phyloP scores from a whole-genome alignment of 2,113 vertebrate species.

The Corvus moneduloides region DNA sequence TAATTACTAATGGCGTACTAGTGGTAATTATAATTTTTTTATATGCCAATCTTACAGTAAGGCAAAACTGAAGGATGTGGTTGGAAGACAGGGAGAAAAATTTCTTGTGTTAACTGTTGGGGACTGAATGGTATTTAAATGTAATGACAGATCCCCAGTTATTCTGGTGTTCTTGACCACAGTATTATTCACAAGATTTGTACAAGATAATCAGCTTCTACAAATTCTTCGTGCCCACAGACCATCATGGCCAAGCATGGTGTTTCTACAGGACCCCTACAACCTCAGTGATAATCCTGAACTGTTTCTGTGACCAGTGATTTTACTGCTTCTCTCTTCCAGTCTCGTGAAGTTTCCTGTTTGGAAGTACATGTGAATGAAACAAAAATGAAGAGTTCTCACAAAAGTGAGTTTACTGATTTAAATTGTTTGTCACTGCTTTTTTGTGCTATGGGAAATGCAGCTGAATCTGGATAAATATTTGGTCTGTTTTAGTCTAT shows the following conservation, averaged over 20 bases:
- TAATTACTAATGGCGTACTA: conserved; percentile 64
- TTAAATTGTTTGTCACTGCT: neutral
- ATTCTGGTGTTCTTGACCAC: neutral
- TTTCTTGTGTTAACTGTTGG: neutral
- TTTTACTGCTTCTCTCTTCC: conserved; percentile 22
- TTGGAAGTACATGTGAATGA: conserved; percentile 48
- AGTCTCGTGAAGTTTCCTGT: conserved; percentile 65
- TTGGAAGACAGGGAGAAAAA: neutral
- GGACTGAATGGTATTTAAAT: neutral
- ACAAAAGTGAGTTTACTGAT: conserved; percentile 31
- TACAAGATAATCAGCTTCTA: neutral
- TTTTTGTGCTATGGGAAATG: neutral
- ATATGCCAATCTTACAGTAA: neutral
- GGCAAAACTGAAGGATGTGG: neutral
- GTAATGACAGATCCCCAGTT: neutral
- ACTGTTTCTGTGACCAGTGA: neutral
- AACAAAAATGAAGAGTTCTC: neutral
- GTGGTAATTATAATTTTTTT: conserved; percentile 46
- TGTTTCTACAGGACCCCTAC: neutral
- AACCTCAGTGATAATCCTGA: neutral
- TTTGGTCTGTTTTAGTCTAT: neutral
- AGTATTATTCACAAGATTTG: neutral
- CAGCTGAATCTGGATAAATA: neutral
- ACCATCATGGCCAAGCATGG: neutral
- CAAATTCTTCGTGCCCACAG: neutral